phyloP scores from a whole-genome alignment of 2,113 vertebrate species.

The Romanogobio albipinnatus region DNA sequence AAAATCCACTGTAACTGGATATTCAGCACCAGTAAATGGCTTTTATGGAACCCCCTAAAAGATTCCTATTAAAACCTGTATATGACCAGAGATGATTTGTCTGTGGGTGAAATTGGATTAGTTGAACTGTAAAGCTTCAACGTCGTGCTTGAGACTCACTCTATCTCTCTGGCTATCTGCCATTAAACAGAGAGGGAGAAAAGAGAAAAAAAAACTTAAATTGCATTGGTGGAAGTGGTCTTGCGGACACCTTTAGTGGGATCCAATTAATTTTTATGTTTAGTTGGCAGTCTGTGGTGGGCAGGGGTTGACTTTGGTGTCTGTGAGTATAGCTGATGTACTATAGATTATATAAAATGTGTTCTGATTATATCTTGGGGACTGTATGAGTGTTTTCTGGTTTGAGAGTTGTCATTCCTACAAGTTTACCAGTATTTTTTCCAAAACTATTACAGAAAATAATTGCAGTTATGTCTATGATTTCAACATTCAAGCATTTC shows the following conservation, averaged over 20 bases:
- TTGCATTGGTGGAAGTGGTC: slow-evolving; percentile 36
- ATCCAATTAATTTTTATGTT: slow-evolving; percentile 38
- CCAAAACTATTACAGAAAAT: not conserved
- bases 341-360: slow-evolving; percentile 7
- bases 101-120: slow-evolving; percentile 57
- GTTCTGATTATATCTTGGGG: not conserved
- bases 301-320: not conserved
- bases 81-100: slow-evolving; percentile 47
- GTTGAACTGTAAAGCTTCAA: slow-evolving; percentile 36
- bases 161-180: slow-evolving; percentile 26
- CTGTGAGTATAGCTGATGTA: not conserved
- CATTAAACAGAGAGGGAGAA: slow-evolving; percentile 24
- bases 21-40: not conserved
- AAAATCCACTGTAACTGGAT: slow-evolving; percentile 36
- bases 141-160: slow-evolving; percentile 14
- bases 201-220: slow-evolving; percentile 25
- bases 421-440: not conserved
- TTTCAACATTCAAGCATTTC: not conserved
- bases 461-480: not conserved
- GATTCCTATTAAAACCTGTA: slow-evolving; percentile 28
- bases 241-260: slow-evolving; percentile 30
- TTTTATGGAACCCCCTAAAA: slow-evolving; percentile 34
- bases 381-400: not conserved
- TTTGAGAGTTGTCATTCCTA: not conserved
- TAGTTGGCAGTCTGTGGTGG: slow-evolving; percentile 5